Conservation (phyloP, 2,797 vertebrate species). For the Silurus lanzhouensis region DNA sequence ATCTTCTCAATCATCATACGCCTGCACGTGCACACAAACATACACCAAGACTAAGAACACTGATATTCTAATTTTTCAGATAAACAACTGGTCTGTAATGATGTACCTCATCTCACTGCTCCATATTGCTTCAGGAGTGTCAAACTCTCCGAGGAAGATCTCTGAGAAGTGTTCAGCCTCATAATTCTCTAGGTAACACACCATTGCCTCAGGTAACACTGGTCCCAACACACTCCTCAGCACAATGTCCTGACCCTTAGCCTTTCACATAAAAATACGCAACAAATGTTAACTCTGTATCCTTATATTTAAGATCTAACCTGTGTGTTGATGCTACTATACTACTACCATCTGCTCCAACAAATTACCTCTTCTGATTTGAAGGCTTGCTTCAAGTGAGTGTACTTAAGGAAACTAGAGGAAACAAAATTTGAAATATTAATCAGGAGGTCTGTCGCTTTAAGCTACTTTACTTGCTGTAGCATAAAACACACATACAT, state of each 20-base stretch:
- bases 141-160: constrained; percentile 98
- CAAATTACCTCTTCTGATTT: constrained; percentile 92
- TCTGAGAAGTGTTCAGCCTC: constrained; percentile 97
- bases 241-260: constrained; percentile 93
- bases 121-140: constrained; percentile 99
- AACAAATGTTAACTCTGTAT: not conserved
- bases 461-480: not conserved
- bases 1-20: constrained; percentile 99
- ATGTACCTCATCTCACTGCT: constrained; percentile 97
- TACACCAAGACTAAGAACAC: not conserved
- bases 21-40: constrained; percentile 65
- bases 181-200: constrained; percentile 98
- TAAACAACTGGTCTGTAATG: not conserved
- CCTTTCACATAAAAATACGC: constrained; percentile 66
- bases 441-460: not conserved
- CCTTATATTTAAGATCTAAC: not conserved
- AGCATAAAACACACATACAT: not conserved
- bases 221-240: constrained; percentile 95
- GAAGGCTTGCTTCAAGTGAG: constrained; percentile 96
- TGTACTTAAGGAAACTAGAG: constrained; percentile 93
- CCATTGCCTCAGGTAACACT: constrained; percentile 96
- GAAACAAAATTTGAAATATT: constrained; percentile 21
- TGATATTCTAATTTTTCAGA: not conserved
- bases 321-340: not conserved
- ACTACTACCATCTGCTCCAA: not conserved